Conservation (phyloP, 35 echinoderm and acorn worm species). For the Strongylocentrotus purpuratus region DNA sequence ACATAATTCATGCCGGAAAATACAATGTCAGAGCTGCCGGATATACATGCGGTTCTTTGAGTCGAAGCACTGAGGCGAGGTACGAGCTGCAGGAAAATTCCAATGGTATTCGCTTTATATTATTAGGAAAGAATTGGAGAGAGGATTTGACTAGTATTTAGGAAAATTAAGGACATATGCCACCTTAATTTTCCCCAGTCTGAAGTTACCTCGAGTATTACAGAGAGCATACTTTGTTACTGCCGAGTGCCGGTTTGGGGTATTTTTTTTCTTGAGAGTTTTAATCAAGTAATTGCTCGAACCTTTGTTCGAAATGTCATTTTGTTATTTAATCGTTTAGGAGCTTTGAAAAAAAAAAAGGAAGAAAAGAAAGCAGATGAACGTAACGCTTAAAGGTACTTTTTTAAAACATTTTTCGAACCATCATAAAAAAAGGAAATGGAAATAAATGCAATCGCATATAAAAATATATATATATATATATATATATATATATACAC, state of each 20-base stretch:
- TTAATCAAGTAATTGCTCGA: constrained; percentile 5
- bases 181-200: neutral
- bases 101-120: constrained; percentile 34
- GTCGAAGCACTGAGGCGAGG: neutral
- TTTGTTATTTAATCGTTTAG: neutral
- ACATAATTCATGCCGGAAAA: neutral
- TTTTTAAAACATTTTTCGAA: too few species aligned
- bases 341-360: neutral
- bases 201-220: neutral
- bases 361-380: neutral
- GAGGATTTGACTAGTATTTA: constrained; percentile 32
- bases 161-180: constrained; percentile 43
- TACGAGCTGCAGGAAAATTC: constrained; percentile 6
- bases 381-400: neutral
- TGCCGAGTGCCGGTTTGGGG: neutral
- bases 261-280: neutral
- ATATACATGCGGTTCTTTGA: constrained; percentile 4
- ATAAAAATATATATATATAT: too few species aligned
- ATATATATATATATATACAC: too few species aligned
- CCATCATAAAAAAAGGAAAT: too few species aligned
- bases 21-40: neutral
- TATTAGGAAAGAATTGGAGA: constrained; percentile 19
- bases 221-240: neutral
- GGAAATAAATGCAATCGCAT: too few species aligned
- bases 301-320: neutral